Base-by-base conservation (phyloP, 2,113 vertebrate species). In the Neopipo cinnamomea region DNA sequence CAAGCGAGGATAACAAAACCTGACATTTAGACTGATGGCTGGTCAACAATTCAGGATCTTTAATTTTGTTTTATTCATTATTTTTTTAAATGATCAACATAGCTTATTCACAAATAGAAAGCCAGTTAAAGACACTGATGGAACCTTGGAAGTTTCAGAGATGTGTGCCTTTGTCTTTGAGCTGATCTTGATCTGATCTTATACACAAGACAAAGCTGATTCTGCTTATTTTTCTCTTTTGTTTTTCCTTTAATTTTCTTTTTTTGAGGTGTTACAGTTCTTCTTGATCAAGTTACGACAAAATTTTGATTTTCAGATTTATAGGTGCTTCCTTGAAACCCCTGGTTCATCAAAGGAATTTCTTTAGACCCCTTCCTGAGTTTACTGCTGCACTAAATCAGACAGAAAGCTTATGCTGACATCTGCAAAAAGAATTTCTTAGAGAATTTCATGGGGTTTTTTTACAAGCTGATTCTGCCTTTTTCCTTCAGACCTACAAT, bases 401-500 rank as follows among this genome's bases (percentile, higher is more conserved):
- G 44, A 58, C 86, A 96, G 81, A 66, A 96, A 90, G 85, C 94
- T 92, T 96, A 66, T 96, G 97, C 97, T 98, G 97, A 98, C 94
- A 97, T 97, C 87, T 93, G 91, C 94, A 96, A 96, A 97, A 97
- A 92, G 37, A 86, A 95, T 96, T 98, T 97, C 95, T 91, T 87
- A 88, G 84, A 93, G 96, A 78, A 81, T 94, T 97, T 92, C 2
- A 6, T 92, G 61, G 70, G 3, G 0, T 10, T 87, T 96, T 97
- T 97, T 96, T 93, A 76, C 89, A 96, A 96, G 95, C 94, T 97
- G 91, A 97, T 97, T 97, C 90, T 97, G 97, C 96, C 95, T 97
- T 95, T 97, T 97, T 95, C 93, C 91, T 96, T 97, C 96, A 97
- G 93, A 98, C 97, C 96, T 98, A 96, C 96, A 97, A 97, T 97